Conservation (phyloP, 2,113 vertebrate genomes). For the Camelus bactrianus region DNA sequence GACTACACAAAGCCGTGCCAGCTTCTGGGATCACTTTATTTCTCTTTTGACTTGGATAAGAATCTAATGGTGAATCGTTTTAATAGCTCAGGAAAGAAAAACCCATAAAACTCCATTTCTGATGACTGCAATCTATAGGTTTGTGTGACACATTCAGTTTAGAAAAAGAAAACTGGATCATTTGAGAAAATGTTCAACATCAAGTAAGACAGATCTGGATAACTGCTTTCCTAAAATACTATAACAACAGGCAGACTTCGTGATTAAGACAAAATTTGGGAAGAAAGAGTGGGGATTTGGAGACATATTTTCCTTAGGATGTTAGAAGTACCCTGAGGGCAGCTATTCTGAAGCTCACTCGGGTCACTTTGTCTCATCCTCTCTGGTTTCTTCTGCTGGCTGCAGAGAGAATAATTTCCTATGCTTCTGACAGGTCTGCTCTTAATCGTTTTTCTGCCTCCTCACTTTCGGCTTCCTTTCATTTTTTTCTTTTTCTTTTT, state of each 20-base stretch:
- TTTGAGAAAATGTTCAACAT: slow-evolving; percentile 43
- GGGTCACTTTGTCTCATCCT: background rate
- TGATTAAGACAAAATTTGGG: background rate
- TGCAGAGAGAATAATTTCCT: background rate
- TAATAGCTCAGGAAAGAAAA: background rate
- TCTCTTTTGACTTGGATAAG: background rate
- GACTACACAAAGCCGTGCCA: background rate
- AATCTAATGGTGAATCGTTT: slow-evolving; percentile 14
- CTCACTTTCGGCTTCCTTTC: background rate
- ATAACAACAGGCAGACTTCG: background rate
- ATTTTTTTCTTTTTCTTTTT: background rate
- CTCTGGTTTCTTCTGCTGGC: background rate
- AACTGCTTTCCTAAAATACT: slow-evolving; percentile 42
- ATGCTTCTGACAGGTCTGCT: background rate
- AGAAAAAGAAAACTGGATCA: background rate
- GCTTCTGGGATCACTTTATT: background rate
- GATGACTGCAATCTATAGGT: slow-evolving; percentile 20
- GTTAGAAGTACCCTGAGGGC: background rate
- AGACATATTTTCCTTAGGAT: background rate
- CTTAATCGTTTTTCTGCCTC: background rate
- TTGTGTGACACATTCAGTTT: slow-evolving; percentile 36
- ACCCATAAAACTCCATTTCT: slow-evolving; percentile 27
- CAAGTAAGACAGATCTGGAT: background rate
- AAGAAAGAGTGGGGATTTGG: background rate
- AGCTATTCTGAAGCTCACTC: background rate